These are phyloP conservation scores for Camelus bactrianus DNA, from an alignment of 2,113 vertebrate species.

Conservation along the genomic window DNA sequence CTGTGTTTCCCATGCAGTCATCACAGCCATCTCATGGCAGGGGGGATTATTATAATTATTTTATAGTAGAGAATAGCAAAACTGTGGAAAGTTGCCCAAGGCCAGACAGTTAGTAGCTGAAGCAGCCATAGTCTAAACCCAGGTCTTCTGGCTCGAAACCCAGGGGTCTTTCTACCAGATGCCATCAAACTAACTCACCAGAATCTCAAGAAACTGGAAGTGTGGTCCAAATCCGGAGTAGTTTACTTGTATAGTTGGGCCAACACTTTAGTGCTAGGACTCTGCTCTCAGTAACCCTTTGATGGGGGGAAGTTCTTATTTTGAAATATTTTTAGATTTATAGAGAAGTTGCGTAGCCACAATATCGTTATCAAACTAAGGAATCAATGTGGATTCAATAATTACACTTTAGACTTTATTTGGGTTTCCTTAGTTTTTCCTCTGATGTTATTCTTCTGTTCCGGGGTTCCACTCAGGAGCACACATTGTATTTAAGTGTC, in stretches of 20 bases:
- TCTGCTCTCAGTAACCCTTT: neutral
- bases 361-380: neutral
- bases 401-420: neutral
- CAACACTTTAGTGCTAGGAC: neutral
- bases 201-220: neutral
- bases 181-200: neutral
- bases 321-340: neutral
- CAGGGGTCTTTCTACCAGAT: neutral
- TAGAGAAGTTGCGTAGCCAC: neutral
- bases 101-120: neutral
- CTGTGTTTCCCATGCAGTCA: rapidly evolving
- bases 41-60: no score
- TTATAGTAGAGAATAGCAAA: neutral
- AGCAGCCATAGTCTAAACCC: neutral
- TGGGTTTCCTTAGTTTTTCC: neutral
- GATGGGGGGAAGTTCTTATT: neutral
- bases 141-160: neutral
- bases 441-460: neutral
- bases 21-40: neutral
- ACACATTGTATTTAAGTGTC: neutral
- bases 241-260: neutral
- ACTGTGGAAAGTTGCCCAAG: neutral
- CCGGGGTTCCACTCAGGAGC: neutral
- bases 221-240: neutral
- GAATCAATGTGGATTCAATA: neutral